A percentile compares a stretch with the other conserved stretches of the same genome.
Evolutionary conservation across 2,797 vertebrate species (phyloP).

Genomic region (Carduelis carduelis): DNA sequence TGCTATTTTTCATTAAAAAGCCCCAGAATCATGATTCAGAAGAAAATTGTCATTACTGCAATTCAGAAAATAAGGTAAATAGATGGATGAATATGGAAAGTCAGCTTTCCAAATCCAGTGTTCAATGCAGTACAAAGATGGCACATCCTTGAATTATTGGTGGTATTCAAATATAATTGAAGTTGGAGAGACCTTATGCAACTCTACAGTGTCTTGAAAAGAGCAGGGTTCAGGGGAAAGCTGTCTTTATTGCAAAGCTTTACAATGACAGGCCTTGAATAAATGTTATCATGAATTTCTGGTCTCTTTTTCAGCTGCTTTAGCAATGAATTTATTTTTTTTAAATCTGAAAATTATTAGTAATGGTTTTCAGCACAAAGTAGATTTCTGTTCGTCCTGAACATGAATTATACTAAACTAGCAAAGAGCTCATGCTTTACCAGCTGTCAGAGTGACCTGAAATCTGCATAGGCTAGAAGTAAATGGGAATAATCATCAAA

Average conservation of each 20-base stretch:
- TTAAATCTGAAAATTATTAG: neutral
- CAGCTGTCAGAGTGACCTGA: neutral
- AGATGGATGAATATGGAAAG: neutral
- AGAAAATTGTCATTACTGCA: neutral
- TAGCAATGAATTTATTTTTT: neutral
- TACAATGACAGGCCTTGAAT: neutral
- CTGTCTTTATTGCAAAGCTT: neutral
- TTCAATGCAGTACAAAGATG: neutral
- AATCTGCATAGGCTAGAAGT: neutral
- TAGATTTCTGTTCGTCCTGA: neutral
- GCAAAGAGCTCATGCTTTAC: neutral
- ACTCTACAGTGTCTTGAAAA: neutral
- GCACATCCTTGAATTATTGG: neutral
- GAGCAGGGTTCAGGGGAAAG: neutral
- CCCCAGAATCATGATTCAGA: neutral
- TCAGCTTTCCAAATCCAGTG: neutral
- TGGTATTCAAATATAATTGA: neutral
- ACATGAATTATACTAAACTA: neutral
- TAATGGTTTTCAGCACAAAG: neutral
- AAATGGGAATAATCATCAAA: neutral
- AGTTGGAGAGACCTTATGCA: neutral
- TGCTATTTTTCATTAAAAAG: neutral
- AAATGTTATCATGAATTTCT: neutral
- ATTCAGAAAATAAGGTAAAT: neutral
- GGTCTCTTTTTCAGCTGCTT: neutral